Percentiles rank a stretch among this genome's conserved stretches.
phyloP scores from a whole-genome alignment of 92 coral and sea anemone species.

The Parazoanthus atlanticus region DNA sequence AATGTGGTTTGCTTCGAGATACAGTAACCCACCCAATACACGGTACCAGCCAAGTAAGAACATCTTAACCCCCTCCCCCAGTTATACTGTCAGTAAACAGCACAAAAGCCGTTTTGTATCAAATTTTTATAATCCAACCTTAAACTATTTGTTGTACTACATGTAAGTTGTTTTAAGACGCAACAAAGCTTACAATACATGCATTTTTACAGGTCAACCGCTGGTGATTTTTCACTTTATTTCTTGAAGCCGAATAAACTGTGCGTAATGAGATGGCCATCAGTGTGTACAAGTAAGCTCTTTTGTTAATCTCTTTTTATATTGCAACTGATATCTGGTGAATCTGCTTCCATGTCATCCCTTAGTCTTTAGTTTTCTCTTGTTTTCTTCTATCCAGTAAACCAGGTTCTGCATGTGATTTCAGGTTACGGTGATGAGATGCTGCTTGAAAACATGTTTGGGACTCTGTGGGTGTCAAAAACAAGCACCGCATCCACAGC shows the following conservation, averaged over 20 bases:
- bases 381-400: neutral
- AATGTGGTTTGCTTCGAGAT: neutral
- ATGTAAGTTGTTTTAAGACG: no score
- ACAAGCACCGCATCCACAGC: neutral
- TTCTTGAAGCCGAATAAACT: constrained; percentile 20
- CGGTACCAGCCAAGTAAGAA: neutral
- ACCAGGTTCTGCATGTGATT: neutral
- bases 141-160: no score
- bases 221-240: constrained; percentile 20
- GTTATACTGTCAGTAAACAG: neutral
- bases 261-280: constrained; percentile 26
- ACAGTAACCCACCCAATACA: no score
- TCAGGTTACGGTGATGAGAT: neutral
- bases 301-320: neutral
- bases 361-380: neutral
- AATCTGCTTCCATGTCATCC: neutral
- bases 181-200: no score
- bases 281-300: constrained; percentile 24
- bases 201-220: neutral
- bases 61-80: neutral
- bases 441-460: constrained; percentile 29
- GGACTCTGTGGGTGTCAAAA: constrained; percentile 27
- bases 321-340: neutral
- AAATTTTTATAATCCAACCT: neutral
- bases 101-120: no score